Conservation (phyloP, 30 jellyfish, hydroid and myxozoan genomes). For the Nemopilema nomurai region DNA sequence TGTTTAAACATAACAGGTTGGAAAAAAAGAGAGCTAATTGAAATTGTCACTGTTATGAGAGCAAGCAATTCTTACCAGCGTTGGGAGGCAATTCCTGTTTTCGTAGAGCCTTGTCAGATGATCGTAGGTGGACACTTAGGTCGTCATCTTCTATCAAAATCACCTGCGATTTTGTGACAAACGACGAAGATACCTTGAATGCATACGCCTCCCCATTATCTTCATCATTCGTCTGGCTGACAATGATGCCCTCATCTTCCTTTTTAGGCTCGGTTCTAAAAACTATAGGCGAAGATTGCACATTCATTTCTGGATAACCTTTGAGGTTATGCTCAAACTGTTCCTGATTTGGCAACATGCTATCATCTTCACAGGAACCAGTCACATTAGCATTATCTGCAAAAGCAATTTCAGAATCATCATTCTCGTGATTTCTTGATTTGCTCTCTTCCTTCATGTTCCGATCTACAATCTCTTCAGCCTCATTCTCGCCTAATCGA, state of each 20-base stretch:
- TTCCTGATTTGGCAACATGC: neutral
- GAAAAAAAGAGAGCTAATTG: neutral
- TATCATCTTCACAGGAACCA: conserved; percentile 7
- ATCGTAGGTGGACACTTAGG: neutral
- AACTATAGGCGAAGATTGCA: neutral
- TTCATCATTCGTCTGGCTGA: neutral
- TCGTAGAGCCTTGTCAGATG: neutral
- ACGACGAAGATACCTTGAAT: conserved; percentile 4
- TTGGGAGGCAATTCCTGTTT: neutral
- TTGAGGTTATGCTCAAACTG: neutral
- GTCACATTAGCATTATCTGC: neutral
- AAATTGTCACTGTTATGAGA: neutral
- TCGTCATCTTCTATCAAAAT: conserved; percentile 1
- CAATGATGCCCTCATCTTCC: conserved; percentile 1
- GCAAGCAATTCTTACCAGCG: neutral
- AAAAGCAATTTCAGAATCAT: neutral
- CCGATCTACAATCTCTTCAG: conserved; percentile 2
- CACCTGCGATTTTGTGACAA: conserved; percentile 3
- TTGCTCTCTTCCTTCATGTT: neutral
- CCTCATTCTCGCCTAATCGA: neutral
- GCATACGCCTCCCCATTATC: conserved; percentile 7
- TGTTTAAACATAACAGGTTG: neutral
- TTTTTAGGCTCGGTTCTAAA: neutral
- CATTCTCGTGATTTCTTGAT: neutral
- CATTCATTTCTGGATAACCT: neutral